Percentiles rank a stretch among this genome's conserved stretches.
phyloP scores from a whole-genome alignment of 1,140 invertebrate genomes.

The Temnothorax longispinosus region DNA sequence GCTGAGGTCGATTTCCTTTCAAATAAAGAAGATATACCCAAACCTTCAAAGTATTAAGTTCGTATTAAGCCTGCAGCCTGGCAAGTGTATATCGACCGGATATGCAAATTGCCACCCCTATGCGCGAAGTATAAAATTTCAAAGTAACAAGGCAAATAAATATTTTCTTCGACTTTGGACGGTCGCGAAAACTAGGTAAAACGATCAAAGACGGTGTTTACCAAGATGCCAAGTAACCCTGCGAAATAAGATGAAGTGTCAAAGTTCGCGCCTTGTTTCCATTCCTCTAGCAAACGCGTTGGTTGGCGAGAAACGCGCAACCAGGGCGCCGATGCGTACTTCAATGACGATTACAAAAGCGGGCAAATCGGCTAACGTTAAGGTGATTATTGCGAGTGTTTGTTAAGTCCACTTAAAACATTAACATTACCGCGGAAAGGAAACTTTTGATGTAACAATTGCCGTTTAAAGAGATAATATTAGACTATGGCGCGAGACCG shows the following conservation, averaged over 20 bases:
- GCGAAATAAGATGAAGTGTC: conserved; percentile 2
- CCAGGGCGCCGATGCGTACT: not conserved
- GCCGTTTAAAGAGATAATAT: conserved; percentile 19
- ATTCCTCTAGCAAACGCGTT: not conserved
- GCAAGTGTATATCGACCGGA: not conserved
- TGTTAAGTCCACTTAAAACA: conserved; percentile 26
- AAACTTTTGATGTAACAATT: conserved; percentile 25
- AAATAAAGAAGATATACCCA: conserved; percentile 5
- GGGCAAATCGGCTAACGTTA: conserved; percentile 2
- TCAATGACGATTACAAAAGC: not conserved
- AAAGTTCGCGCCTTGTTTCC: conserved; percentile 8
- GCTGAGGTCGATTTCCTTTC: conserved; percentile 23
- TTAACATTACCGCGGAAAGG: not conserved
- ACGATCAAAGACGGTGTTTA: conserved; percentile 23
- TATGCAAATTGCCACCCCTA: not conserved
- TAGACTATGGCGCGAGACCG: not conserved
- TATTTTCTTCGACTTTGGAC: not conserved
- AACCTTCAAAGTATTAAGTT: not conserved
- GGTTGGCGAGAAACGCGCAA: not conserved
- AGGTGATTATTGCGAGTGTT: conserved; percentile 18
- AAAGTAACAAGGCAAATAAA: conserved; percentile 5
- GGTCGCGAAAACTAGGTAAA: not conserved
- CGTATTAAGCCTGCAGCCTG: conserved; percentile 20
- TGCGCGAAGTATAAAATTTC: not conserved
- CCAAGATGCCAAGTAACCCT: not conserved